Evolutionary conservation across 2,113 vertebrate species (phyloP), one percentile per base, ranked within the genome.

Genomic region (Equus quagga): DNA sequence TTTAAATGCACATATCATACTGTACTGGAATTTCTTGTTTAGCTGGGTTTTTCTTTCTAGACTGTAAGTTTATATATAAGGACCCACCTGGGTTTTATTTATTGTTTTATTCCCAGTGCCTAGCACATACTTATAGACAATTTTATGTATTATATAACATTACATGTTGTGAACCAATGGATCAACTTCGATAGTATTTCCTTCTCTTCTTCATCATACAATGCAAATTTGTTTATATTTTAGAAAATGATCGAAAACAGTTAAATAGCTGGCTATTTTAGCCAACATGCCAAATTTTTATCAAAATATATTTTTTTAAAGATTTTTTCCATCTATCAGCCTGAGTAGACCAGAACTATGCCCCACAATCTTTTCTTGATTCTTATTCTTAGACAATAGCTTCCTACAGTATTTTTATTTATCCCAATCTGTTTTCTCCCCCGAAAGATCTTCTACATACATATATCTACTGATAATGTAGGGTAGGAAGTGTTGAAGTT

Each of bases 161-260:
- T 70, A 69, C 33, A 3, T 44, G 24, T 76, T 87, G 24, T 54
- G 46, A 94, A 85, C 76, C 31, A 94, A 51, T 62, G n/a, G 46
- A 67, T 64, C 28, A 8, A 19, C 73, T 85, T 91, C 89, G 91
- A 28, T 36, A 88, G 49, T 60, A 46, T 8, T 11, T 5, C 23
- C 36, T 89, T 69, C 95, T 83, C n/a, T 94, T 83, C 87, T 87
- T 88, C 58, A 60, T 83, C 24, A 92, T 18, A 91, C 67, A 93
- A 49, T 79, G 49, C 23, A 92, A 28, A 91, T 54, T 73, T 93
- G 26, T 84, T 24, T 26, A 8, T 60, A 65, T 91, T 91, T 96
- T 94, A 87, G 49, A 94, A 85, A 96, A 70, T 56, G 8, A 13
- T 23, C 49, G 9, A 92, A 31, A 65, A 36, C 18, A 70, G 7